Conservation (phyloP, 2,888 invertebrate genomes). For the Hypomecis punctinalis region DNA sequence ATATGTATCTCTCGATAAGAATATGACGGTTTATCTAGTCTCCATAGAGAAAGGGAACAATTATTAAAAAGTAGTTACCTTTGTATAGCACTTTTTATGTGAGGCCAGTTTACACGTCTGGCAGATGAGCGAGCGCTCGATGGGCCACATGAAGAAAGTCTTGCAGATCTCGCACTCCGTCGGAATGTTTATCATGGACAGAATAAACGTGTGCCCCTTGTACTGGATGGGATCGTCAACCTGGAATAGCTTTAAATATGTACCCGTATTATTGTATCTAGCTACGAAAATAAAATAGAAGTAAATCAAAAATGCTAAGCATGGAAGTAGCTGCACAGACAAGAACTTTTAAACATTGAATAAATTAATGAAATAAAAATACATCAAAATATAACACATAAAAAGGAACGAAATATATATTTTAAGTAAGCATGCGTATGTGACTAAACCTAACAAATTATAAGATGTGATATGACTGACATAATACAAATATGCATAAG, state of each 20-base stretch:
- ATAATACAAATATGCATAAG: too few species aligned
- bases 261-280: constrained; percentile 9
- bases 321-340: too few species aligned
- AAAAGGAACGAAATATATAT: too few species aligned
- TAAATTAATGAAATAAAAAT: too few species aligned
- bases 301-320: not conserved
- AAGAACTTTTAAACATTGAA: too few species aligned
- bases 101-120: constrained; percentile 95
- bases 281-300: constrained; percentile 6
- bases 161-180: constrained; percentile 98
- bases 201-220: constrained; percentile 93
- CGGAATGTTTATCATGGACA: constrained; percentile 97
- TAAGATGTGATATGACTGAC: too few species aligned
- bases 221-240: constrained; percentile 89
- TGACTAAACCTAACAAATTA: too few species aligned
- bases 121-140: constrained; percentile 93
- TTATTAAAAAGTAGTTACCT: constrained; percentile 85
- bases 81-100: constrained; percentile 96
- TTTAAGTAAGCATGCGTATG: too few species aligned
- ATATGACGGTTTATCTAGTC: too few species aligned
- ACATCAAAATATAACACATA: too few species aligned
- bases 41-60: too few species aligned
- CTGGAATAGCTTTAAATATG: constrained; percentile 51
- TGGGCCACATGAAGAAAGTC: constrained; percentile 98
- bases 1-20: too few species aligned